Evolutionary conservation across 2,797 vertebrate genomes (phyloP).

Genomic region (Gobio occitaniae): DNA sequence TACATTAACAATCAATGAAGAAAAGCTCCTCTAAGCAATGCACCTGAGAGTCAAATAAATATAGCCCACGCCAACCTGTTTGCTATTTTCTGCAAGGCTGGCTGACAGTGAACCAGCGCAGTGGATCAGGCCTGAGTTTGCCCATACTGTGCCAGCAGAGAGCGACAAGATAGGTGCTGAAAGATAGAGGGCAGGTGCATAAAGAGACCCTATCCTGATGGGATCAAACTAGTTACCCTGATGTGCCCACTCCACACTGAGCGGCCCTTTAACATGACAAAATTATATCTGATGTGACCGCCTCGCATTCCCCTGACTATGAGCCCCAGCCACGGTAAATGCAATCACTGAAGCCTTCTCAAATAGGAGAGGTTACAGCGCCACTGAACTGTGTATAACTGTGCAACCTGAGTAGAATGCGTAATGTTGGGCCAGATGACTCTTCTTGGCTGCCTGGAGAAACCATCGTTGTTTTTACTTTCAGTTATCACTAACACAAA

Average conservation of each 20-base stretch:
- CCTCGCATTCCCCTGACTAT: conserved; percentile 54
- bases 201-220: conserved; percentile 52
- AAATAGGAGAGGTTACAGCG: conserved; percentile 64
- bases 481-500: conserved; percentile 25
- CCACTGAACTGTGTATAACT: conserved; percentile 63
- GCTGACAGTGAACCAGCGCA: conserved; percentile 44
- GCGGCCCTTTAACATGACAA: conserved; percentile 59
- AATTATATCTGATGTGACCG: conserved; percentile 61
- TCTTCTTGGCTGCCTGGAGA: conserved; percentile 34
- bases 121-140: conserved; percentile 43
- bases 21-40: conserved; percentile 41
- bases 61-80: conserved; percentile 51
- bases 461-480: conserved; percentile 40
- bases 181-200: conserved; percentile 15
- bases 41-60: conserved; percentile 55
- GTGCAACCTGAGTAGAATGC: conserved; percentile 52
- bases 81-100: conserved; percentile 53
- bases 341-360: conserved; percentile 63
- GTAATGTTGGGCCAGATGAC: conserved; percentile 48
- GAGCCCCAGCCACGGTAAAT: conserved; percentile 57
- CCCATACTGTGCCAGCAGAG: conserved; percentile 44
- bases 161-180: conserved; percentile 27
- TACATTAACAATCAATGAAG: conserved; percentile 49
- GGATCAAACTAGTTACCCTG: conserved; percentile 63
- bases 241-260: conserved; percentile 48